phyloP scores from a whole-genome alignment of 2,113 vertebrate species.

The Oryzias woworae region DNA sequence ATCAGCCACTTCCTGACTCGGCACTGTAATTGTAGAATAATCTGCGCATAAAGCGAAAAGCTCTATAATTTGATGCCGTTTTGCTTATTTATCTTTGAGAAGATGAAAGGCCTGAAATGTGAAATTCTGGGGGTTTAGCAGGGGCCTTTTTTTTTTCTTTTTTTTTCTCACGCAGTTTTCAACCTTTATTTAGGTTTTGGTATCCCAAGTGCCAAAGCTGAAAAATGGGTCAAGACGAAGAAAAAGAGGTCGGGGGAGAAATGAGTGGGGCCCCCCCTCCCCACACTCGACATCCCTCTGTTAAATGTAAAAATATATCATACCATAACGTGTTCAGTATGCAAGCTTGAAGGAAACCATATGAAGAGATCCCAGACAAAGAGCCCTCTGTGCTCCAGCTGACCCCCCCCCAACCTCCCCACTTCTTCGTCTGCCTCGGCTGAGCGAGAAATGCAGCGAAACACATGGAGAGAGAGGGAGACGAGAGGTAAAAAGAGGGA shows the following conservation, averaged over 20 bases:
- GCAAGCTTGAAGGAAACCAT: slow-evolving; percentile 83
- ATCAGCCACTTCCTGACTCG: background rate
- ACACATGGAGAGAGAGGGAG: slow-evolving; percentile 30
- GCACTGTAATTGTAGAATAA: slow-evolving; percentile 15
- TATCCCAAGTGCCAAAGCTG: slow-evolving; percentile 37
- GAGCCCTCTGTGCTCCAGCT: slow-evolving; percentile 79
- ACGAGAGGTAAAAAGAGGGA: slow-evolving; percentile 41
- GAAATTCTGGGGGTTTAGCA: slow-evolving; percentile 26
- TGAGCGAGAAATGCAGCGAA: slow-evolving; percentile 26
- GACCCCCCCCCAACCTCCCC: slow-evolving; percentile 71
- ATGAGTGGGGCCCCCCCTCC: slow-evolving; percentile 44
- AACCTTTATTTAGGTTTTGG: slow-evolving; percentile 43
- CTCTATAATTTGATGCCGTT: slow-evolving; percentile 22
- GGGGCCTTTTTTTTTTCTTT: slow-evolving; percentile 28
- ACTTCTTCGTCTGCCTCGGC: slow-evolving; percentile 66
- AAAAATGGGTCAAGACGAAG: slow-evolving; percentile 47
- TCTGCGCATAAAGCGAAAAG: slow-evolving; percentile 10
- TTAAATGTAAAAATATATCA: slow-evolving; percentile 80
- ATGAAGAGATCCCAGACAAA: slow-evolving; percentile 81
- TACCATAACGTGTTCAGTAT: slow-evolving; percentile 83
- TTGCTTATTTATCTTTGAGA: slow-evolving; percentile 29
- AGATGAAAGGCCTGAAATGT: slow-evolving; percentile 5
- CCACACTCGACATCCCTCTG: slow-evolving; percentile 48
- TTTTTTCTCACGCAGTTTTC: slow-evolving; percentile 33
- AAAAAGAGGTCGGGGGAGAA: background rate